These are phyloP conservation scores for Glaucopsyche alexis DNA, from an alignment of 2,888 invertebrate species.

Conservation along the genomic window DNA sequence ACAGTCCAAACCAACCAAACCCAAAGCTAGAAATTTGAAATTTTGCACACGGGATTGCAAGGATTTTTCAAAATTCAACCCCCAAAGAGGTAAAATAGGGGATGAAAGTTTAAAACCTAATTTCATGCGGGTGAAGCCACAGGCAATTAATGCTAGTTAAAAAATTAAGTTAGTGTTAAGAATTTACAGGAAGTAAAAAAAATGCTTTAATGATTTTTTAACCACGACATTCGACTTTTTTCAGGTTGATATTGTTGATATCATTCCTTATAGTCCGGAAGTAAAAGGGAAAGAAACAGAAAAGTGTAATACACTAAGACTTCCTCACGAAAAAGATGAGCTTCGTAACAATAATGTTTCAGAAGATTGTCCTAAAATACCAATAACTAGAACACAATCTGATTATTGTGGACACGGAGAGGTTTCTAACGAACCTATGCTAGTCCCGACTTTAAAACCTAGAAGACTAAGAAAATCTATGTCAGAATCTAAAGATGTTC, in stretches of 20 bases:
- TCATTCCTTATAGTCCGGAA: conserved; percentile 62
- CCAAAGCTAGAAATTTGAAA: too few relatives aligned
- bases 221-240: conserved; percentile 42
- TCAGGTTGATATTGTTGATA: conserved; percentile 78
- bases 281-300: not conserved
- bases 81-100: too few relatives aligned
- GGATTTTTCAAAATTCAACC: too few relatives aligned
- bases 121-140: too few relatives aligned
- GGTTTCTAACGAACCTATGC: not conserved
- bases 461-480: conserved; percentile 49
- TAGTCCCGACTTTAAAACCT: not conserved
- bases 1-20: too few relatives aligned
- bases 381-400: conserved; percentile 58
- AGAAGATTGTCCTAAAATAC: conserved; percentile 45
- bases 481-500: conserved; percentile 62
- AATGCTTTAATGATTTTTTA: not conserved
- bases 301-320: not conserved
- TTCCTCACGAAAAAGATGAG: not conserved
- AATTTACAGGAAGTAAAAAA: conserved; percentile 41
- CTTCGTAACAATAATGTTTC: not conserved
- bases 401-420: conserved; percentile 51
- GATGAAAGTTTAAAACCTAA: too few relatives aligned
- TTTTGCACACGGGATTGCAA: too few relatives aligned
- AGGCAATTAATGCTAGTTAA: too few relatives aligned
- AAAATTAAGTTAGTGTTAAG: not conserved